These are phyloP conservation scores for Hetaerina titia DNA, from an alignment of 2,888 invertebrate species.

Conservation along the genomic window DNA sequence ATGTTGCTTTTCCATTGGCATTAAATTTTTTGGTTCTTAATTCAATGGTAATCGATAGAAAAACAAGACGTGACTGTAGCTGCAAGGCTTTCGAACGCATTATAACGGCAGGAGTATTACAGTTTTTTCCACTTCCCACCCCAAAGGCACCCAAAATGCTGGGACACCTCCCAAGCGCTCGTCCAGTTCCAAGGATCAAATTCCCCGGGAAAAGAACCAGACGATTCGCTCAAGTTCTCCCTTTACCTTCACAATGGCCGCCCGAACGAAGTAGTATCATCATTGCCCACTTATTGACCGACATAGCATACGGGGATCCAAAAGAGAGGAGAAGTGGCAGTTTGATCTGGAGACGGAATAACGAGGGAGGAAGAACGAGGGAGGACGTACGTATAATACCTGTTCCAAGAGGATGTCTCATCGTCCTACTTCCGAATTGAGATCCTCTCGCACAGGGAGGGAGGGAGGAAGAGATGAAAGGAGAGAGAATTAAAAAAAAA, in stretches of 20 bases:
- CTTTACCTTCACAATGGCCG: not conserved
- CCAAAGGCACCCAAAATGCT: not conserved
- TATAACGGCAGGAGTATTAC: not conserved
- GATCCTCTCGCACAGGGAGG: not conserved
- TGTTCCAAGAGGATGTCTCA: conserved; percentile 51
- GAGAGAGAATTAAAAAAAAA: not conserved
- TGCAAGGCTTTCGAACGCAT: not conserved
- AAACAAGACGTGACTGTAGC: not conserved
- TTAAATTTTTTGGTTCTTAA: not conserved
- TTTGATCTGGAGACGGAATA: not conserved
- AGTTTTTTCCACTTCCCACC: not conserved
- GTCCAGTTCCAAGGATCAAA: not conserved
- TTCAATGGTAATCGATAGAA: not conserved
- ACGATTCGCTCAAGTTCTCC: no score
- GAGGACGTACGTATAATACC: not conserved
- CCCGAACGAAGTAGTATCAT: not conserved
- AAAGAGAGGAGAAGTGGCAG: not conserved
- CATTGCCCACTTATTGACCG: not conserved
- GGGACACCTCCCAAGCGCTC: no score
- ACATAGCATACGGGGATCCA: not conserved
- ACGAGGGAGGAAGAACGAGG: not conserved
- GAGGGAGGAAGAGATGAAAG: not conserved
- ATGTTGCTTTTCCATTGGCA: not conserved
- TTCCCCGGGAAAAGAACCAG: not conserved
- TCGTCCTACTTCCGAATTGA: conserved; percentile 50